These are phyloP conservation scores for Agapetus fuscipes DNA, from an alignment of 2,888 invertebrate genomes.

Conservation along the genomic window DNA sequence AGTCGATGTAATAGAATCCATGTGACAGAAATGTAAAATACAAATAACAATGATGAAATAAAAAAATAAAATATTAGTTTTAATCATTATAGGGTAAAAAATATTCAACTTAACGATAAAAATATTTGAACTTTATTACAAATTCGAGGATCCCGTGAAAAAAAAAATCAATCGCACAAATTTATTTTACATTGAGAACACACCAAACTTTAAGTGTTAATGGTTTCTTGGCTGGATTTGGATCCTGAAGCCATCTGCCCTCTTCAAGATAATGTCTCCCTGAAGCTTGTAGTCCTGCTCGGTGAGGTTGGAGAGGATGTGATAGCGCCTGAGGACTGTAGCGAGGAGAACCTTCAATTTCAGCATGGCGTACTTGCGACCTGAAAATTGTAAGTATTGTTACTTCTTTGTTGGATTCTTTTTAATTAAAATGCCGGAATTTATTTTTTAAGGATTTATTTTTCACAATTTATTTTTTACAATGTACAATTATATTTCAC, in stretches of 20 bases:
- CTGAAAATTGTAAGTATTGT: conserved; percentile 29
- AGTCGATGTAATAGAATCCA: too few relatives aligned
- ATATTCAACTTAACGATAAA: too few relatives aligned
- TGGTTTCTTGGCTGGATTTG: conserved; percentile 50
- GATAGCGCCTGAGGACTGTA: conserved; percentile 60
- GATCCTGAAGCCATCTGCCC: conserved; percentile 62
- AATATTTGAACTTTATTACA: neutral
- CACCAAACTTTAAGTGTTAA: conserved; percentile 14
- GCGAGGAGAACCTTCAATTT: conserved; percentile 66
- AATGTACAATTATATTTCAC: too few relatives aligned
- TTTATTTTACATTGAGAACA: neutral
- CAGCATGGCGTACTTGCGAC: conserved; percentile 71
- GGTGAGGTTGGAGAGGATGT: conserved; percentile 49
- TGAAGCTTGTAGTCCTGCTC: conserved; percentile 59
- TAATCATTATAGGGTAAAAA: too few relatives aligned
- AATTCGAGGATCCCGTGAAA: neutral
- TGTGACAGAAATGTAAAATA: too few relatives aligned
- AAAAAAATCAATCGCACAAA: neutral
- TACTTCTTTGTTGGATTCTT: conserved; percentile 11
- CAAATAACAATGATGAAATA: too few relatives aligned
- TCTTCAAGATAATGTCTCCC: conserved; percentile 64
- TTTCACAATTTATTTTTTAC: too few relatives aligned
- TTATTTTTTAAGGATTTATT: too few relatives aligned
- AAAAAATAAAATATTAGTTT: too few relatives aligned
- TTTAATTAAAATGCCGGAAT: too few relatives aligned